Percentiles rank a stretch among this genome's conserved stretches.
Conservation (phyloP, 2,797 vertebrate genomes). For the Oreortyx pictus region DNA sequence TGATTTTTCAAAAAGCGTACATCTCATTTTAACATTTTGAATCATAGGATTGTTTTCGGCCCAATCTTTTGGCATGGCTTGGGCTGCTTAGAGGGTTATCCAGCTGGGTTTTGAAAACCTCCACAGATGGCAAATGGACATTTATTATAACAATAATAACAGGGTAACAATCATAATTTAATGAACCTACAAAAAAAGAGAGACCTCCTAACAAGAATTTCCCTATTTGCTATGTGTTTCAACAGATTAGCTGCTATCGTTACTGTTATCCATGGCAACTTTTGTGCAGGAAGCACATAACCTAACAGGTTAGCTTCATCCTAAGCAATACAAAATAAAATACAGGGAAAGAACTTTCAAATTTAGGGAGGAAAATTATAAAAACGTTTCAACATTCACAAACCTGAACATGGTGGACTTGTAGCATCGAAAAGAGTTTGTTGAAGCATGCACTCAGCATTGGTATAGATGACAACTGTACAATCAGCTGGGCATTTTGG, state of each 20-base stretch:
- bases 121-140: background rate
- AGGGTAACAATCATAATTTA: background rate
- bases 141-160: background rate
- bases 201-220: background rate
- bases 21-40: background rate
- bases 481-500: slow-evolving; percentile 82
- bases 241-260: background rate
- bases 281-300: background rate
- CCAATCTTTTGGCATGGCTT: background rate
- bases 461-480: slow-evolving; percentile 93
- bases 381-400: background rate
- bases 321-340: background rate
- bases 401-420: slow-evolving; percentile 99
- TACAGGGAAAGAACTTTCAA: background rate
- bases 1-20: background rate
- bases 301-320: background rate
- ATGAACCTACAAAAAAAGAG: background rate
- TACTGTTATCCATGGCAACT: background rate
- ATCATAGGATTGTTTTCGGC: background rate
- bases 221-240: background rate
- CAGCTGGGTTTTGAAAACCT: background rate
- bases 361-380: background rate
- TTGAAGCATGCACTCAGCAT: slow-evolving; percentile 98
- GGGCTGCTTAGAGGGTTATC: fast-evolving
- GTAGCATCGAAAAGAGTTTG: slow-evolving; percentile 98